Evolutionary conservation across 2,888 invertebrate species (phyloP).

Genomic region (Spodoptera exigua): DNA sequence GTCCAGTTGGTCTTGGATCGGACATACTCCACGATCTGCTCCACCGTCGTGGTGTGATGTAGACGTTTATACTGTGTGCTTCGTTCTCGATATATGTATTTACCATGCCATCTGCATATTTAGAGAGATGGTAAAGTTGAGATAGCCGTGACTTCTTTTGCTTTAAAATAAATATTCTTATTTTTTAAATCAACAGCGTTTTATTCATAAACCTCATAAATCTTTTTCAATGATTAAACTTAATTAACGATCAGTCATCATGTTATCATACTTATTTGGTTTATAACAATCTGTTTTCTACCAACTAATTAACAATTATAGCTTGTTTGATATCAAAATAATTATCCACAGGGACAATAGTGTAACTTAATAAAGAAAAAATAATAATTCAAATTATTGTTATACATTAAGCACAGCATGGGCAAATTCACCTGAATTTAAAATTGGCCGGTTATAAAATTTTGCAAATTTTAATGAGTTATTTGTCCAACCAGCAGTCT

Average conservation of each 20-base stretch:
- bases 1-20: too few relatives aligned
- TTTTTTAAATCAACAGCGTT: neutral
- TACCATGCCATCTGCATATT: neutral
- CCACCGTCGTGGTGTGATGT: too few relatives aligned
- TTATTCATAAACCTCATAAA: neutral
- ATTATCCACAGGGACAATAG: neutral
- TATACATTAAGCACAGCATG: neutral
- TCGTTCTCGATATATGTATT: neutral
- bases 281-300: neutral
- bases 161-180: neutral
- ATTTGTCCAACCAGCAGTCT: neutral
- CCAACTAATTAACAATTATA: neutral
- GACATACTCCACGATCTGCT: too few relatives aligned
- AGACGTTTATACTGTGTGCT: neutral
- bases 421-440: too few relatives aligned
- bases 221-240: neutral
- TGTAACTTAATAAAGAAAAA: neutral
- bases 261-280: neutral
- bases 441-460: neutral
- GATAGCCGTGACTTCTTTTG: neutral
- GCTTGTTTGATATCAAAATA: neutral
- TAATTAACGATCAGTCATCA: neutral
- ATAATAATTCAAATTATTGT: neutral
- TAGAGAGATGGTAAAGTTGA: neutral
- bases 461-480: neutral